Evolutionary conservation across 2,797 vertebrate genomes (phyloP).

Genomic region (Poeciliopsis infans): DNA sequence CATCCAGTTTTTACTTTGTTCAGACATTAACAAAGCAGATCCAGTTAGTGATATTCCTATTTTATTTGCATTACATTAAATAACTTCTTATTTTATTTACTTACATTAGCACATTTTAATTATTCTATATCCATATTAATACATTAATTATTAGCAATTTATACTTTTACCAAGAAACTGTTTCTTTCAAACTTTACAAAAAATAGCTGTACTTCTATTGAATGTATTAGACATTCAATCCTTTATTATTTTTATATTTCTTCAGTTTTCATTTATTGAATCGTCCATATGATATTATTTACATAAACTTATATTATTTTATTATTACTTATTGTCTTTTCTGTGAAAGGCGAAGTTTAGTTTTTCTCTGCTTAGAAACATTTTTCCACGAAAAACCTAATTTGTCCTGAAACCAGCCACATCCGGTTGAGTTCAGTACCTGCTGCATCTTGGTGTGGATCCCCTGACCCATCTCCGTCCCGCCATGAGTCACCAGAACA

Average conservation of each 20-base stretch:
- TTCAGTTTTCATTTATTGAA: neutral
- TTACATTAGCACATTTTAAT: neutral
- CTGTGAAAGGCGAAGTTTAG: neutral
- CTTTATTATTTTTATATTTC: neutral
- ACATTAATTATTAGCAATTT: neutral
- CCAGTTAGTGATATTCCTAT: neutral
- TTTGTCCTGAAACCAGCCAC: neutral
- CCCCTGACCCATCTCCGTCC: constrained; percentile 87
- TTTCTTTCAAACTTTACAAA: neutral
- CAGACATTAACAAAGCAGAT: neutral
- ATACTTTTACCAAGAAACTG: neutral
- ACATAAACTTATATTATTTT: neutral
- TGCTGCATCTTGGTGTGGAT: constrained; percentile 89
- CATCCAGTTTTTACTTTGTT: neutral
- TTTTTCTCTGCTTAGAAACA: neutral
- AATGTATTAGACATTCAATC: neutral
- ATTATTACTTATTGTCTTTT: neutral
- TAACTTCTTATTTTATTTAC: neutral
- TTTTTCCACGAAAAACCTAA: neutral
- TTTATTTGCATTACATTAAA: neutral
- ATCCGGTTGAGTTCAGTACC: constrained; percentile 62
- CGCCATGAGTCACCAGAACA: constrained; percentile 84
- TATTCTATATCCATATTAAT: neutral
- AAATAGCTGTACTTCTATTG: neutral
- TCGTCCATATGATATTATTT: neutral